phyloP scores from a whole-genome alignment of 1,140 invertebrate species.

The Tetramorium parvispinum region DNA sequence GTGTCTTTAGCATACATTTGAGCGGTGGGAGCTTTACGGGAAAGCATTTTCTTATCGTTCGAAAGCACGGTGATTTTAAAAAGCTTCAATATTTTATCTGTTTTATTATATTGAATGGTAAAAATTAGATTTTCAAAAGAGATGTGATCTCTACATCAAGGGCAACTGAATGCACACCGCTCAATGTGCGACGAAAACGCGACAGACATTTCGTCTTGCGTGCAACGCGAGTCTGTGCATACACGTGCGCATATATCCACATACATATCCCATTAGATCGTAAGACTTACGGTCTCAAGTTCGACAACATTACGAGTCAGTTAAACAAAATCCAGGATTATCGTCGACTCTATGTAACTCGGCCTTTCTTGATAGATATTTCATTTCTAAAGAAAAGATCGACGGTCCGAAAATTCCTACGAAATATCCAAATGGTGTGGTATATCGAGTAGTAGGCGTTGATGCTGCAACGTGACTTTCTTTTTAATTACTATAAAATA shows the following conservation, averaged over 20 bases:
- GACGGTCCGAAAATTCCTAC: not conserved
- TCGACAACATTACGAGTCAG: slow-evolving; percentile 2
- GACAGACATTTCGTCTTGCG: slow-evolving; percentile 31
- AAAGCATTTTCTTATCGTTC: not conserved
- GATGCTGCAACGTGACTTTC: slow-evolving; percentile 28
- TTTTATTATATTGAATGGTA: not conserved
- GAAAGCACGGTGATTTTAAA: not conserved
- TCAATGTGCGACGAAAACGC: slow-evolving; percentile 23
- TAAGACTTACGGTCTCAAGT: slow-evolving; percentile 43
- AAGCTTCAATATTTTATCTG: not conserved
- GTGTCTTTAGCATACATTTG: not conserved
- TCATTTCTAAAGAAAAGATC: not conserved
- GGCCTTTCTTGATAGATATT: not conserved
- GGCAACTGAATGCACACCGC: not conserved
- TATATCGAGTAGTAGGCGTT: not conserved
- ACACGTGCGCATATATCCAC: slow-evolving; percentile 46
- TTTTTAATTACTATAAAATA: not conserved
- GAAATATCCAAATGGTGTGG: not conserved
- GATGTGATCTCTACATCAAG: not conserved
- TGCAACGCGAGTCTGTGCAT: not conserved
- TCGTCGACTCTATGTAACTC: slow-evolving; percentile 38
- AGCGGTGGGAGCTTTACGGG: not conserved
- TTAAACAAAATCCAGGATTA: slow-evolving; percentile 44
- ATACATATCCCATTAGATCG: slow-evolving; percentile 53
- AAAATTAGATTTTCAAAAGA: not conserved